These are phyloP conservation scores for sheep (Ovis aries) DNA, from an alignment of 2,113 vertebrate genomes.

Conservation along the genomic window ARS-UI_Ramb_v3.0 NC_056067.1:7522001-7522500, in stretches of 20 bases:
- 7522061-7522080: background rate
- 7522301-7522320: background rate
- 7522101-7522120: background rate
- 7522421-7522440: background rate
- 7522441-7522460: background rate
- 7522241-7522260: background rate
- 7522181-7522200: background rate
- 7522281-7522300: background rate
- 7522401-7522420: background rate
- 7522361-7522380: background rate
- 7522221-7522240: background rate
- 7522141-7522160: background rate
- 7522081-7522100: background rate
- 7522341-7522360: background rate
- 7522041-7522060: background rate
- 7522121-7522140: background rate
- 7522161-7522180: background rate
- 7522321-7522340: background rate
- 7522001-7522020: too few relatives aligned
- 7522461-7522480: background rate
- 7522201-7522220: background rate
- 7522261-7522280: background rate
- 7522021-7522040: background rate
- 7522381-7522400: background rate
- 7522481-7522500: background rate